Base-by-base conservation (phyloP, 2,113 vertebrate species). In the Cettia cetti region DNA sequence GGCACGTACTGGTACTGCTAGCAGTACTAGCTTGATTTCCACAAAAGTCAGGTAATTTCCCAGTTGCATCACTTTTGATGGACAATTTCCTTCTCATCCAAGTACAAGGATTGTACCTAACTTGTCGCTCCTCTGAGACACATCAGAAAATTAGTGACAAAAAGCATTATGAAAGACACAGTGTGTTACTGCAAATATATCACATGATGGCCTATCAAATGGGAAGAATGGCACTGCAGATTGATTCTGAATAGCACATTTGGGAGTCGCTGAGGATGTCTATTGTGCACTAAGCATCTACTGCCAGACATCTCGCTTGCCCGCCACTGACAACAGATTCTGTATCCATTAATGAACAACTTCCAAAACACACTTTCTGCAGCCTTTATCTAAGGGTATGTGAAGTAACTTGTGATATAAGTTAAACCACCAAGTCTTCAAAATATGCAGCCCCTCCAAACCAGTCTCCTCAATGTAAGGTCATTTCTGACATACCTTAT, bases 101-200 rank as follows among this genome's bases (percentile, higher is more conserved):
- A 90, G 18, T 8, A 37, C 9, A 64, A 15, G 11, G 47, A 70
- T 0, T 89, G 49, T n/a, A 59, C 19, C 18, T 28, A 12, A 37
- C n/a, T 53, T 42, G 70, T 3, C 7, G 7, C 49, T 86, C 61
- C 61, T 37, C n/a, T 79, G 35, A 0, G 3, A 74, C 5, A 2
- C 0, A 20, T 45, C 75, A 61, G 59, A 86, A 84, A 71, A 42
- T 64, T 40, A n/a, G 12, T 1, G 14, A 39, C 30, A 28, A 79
- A 54, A 79, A 82, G 13, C 27, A 42, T 28, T 33, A 16, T 6
- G 47, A 15, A 85, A 79, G 49, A 45, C 33, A n/a, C 3, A 9
- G 37, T 0, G 0, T 10, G 19, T 60, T 71, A 52, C 47, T 50
- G 44, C 65, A 85, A 75, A 75, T 50, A 11, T 0, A 54, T n/a